Conservation (phyloP, 2,113 vertebrate species). For the Halichoerus grypus region DNA sequence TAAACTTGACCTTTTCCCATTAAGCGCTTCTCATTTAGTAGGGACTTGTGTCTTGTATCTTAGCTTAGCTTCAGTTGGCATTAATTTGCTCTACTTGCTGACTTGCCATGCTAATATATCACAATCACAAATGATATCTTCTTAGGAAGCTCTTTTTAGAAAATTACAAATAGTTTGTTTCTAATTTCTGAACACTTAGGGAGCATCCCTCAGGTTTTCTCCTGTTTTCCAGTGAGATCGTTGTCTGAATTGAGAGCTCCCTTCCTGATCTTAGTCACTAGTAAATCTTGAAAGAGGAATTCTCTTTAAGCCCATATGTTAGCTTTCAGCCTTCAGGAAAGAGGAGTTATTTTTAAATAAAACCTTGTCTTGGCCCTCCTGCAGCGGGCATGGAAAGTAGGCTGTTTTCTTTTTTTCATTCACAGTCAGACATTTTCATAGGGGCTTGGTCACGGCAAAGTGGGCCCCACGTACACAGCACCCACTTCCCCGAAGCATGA, state of each 20-base stretch:
- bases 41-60: background rate
- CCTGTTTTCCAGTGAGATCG: background rate
- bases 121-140: background rate
- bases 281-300: slow-evolving; percentile 41
- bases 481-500: slow-evolving; percentile 63
- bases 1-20: background rate
- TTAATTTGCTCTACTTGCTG: background rate
- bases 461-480: background rate
- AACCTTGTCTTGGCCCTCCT: slow-evolving; percentile 53
- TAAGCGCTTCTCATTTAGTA: background rate
- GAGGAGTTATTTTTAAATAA: slow-evolving; percentile 62
- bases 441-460: slow-evolving; percentile 31
- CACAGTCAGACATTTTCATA: slow-evolving; percentile 51
- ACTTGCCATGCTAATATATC: background rate
- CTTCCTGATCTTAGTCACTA: background rate
- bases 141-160: background rate
- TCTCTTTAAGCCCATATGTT: background rate
- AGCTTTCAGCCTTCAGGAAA: slow-evolving; percentile 40
- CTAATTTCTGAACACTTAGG: background rate
- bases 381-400: background rate
- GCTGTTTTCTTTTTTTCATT: slow-evolving; percentile 53
- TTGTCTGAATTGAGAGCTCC: background rate
- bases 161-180: background rate
- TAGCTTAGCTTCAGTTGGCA: background rate
- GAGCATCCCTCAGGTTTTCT: background rate